Conservation (phyloP, 2,113 vertebrate genomes). For the Polypterus bichir region DNA sequence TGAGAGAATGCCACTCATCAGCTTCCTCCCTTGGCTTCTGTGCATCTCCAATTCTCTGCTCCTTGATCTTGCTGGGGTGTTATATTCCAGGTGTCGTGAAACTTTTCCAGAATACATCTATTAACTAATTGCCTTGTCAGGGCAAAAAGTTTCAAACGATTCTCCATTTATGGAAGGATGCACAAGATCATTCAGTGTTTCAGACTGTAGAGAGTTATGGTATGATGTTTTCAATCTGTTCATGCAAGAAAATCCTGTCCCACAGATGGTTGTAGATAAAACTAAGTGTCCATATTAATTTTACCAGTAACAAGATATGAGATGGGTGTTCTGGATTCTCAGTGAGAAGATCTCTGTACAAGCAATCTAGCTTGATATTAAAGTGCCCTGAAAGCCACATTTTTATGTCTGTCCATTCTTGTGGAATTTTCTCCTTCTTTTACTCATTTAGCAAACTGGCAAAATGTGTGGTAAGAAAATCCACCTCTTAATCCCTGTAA, state of each 20-base stretch:
- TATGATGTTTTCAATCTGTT: constrained; percentile 4
- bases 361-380: no score
- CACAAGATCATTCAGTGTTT: no score
- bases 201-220: background rate
- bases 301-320: constrained; percentile 8
- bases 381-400: no score
- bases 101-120: constrained; percentile 6
- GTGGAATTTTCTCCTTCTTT: constrained; percentile 7
- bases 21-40: constrained; percentile 2
- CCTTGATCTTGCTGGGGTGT: constrained; percentile 8
- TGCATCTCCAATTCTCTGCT: constrained; percentile 9
- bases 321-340: constrained; percentile 8
- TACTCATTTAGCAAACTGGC: constrained; percentile 9
- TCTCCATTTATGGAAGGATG: background rate
- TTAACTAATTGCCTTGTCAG: constrained; percentile 9
- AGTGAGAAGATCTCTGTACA: background rate
- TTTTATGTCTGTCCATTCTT: no score
- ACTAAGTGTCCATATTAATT: constrained; percentile 6
- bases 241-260: background rate
- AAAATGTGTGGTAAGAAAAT: constrained; percentile 9
- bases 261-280: constrained; percentile 1
- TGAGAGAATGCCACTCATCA: constrained; percentile 3
- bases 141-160: constrained; percentile 8
- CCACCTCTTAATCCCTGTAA: constrained; percentile 6
- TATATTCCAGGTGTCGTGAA: constrained; percentile 5